Base-by-base conservation (phyloP, 1,140 invertebrate species). In the Micrasema longulum region DNA sequence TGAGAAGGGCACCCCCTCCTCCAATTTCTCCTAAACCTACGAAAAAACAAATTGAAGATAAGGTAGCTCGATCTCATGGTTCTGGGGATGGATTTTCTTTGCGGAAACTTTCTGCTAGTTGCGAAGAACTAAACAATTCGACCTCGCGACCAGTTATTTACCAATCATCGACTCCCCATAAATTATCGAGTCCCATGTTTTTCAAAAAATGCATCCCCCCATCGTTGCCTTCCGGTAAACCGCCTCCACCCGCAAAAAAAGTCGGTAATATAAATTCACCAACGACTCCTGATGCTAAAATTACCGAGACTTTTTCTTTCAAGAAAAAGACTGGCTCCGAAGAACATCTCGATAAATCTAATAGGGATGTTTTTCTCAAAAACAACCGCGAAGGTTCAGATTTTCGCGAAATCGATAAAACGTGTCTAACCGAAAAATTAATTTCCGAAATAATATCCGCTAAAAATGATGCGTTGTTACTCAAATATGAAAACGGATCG, bases 381-480 rank as follows among this genome's bases (percentile, higher is more conserved):
- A 55, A 6, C 26, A 43, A 14, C 50, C 36, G 9, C 16, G 3
- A 14, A 53, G 47, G 9, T 36, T 52, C 36, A 26, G 43, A 43
- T 55, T 53, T 55, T 41, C 18, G 36, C 38, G 65, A 83, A 76
- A 79, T 80, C 38, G 83, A 83, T 76, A 84, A 83, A 22, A 83
- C 81, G 43, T 76, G 80, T 45, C 81, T 83, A n/a, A 84, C 83
- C 5, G 83, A 85, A 76, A 83, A 83, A 80, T 77, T 85, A 71
- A 85, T 85, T 79, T 84, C 84, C 14, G 84, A 85, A 77, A 84
- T 85, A 22, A 77, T 85, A n/a, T 81, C 84, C 0, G 82, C 83
- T 69, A 84, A 83, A 78, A 85, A 75, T 41, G 74, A 72, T 11
- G 66, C 70, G 0, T 50, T 72, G 35, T 66, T 72, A 47, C 47